Percentiles rank a stretch among this genome's conserved stretches.
Evolutionary conservation across 1,140 invertebrate genomes (phyloP).

Genomic region (Eriosoma lanigerum): DNA sequence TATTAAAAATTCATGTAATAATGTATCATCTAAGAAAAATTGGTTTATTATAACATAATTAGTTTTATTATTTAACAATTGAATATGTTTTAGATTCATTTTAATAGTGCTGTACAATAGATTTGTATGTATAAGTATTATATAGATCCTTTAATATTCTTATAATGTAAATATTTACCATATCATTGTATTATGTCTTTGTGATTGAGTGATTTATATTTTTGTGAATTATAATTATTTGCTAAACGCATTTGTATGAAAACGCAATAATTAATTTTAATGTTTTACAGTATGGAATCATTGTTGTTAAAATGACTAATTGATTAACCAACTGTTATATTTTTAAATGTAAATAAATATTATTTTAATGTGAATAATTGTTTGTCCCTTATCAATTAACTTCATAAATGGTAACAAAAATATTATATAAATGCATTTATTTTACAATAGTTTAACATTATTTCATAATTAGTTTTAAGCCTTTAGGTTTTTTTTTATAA

Average conservation of each 20-base stretch:
- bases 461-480: too few species aligned
- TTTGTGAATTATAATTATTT: background rate
- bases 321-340: background rate
- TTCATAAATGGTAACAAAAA: background rate
- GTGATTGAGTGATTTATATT: constrained; percentile 8
- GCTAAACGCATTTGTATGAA: constrained; percentile 9
- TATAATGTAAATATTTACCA: constrained; percentile 12
- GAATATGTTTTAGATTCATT: background rate
- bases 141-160: background rate
- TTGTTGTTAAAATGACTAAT: background rate
- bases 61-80: background rate
- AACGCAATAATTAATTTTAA: constrained; percentile 8
- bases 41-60: background rate
- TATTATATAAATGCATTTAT: too few species aligned
- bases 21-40: constrained; percentile 1
- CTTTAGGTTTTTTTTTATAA: too few species aligned
- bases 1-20: constrained; percentile 6
- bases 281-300: background rate
- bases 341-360: background rate
- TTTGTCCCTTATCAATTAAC: too few species aligned
- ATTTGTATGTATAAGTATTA: background rate
- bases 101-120: background rate
- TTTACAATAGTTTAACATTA: too few species aligned
- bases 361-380: background rate
- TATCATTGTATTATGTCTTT: background rate